Evolutionary conservation across 2,113 vertebrate species (phyloP).

Genomic region (Siniperca knerii): DNA sequence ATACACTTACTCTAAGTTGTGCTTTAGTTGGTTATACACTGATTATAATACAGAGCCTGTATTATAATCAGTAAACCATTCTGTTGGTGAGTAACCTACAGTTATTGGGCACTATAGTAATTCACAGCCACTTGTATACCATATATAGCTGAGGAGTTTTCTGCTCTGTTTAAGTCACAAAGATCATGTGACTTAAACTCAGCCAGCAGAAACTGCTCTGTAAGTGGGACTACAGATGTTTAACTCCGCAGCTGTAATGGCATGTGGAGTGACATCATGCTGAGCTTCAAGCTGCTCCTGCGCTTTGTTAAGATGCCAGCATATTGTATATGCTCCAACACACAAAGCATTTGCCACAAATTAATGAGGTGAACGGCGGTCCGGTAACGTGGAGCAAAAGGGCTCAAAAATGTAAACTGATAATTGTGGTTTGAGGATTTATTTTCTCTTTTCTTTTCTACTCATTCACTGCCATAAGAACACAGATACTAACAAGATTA

Average conservation of each 20-base stretch:
- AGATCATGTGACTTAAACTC: slow-evolving; percentile 22
- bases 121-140: background rate
- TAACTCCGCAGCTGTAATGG: slow-evolving; percentile 46
- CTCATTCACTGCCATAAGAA: background rate
- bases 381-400: background rate
- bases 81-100: slow-evolving; percentile 3
- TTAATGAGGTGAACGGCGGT: slow-evolving; percentile 8
- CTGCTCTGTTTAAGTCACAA: slow-evolving; percentile 7
- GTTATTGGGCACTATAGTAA: background rate
- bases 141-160: slow-evolving; percentile 7
- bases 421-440: background rate
- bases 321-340: slow-evolving; percentile 10
- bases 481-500: background rate
- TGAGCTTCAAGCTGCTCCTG: slow-evolving; percentile 43
- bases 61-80: background rate
- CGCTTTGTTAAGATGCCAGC: slow-evolving; percentile 34
- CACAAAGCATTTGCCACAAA: slow-evolving; percentile 19
- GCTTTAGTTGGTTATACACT: background rate
- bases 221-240: slow-evolving; percentile 59
- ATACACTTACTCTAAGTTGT: too few species aligned
- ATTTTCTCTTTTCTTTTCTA: background rate
- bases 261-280: slow-evolving; percentile 58
- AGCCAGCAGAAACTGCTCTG: slow-evolving; percentile 18
- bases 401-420: slow-evolving; percentile 1
- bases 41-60: background rate